Conservation (phyloP, 1,140 invertebrate species). For the Tachypleus tridentatus region DNA sequence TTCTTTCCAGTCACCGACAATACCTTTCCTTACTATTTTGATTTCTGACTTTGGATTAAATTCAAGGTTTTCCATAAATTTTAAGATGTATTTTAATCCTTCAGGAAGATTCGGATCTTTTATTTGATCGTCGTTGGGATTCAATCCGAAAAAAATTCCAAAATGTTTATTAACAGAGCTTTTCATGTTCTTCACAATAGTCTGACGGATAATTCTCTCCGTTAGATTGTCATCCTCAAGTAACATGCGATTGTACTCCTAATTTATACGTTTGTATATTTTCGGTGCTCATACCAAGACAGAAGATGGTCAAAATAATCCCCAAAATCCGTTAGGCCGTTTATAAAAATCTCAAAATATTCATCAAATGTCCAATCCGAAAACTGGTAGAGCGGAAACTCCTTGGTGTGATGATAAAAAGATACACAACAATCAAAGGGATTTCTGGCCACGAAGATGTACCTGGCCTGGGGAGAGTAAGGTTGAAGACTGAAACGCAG, state of each 20-base stretch:
- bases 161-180: background rate
- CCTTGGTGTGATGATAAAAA: slow-evolving; percentile 62
- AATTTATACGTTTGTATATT: slow-evolving; percentile 23
- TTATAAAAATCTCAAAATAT: slow-evolving; percentile 16
- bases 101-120: too few species aligned
- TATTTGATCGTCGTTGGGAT: too few species aligned
- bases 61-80: too few species aligned
- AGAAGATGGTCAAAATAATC: slow-evolving; percentile 28
- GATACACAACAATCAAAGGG: slow-evolving; percentile 75
- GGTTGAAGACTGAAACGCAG: too few species aligned
- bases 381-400: background rate
- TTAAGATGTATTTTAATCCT: too few species aligned
- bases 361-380: slow-evolving; percentile 16
- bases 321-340: slow-evolving; percentile 10
- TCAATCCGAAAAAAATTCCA: too few species aligned
- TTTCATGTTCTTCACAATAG: slow-evolving; percentile 15
- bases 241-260: slow-evolving; percentile 6
- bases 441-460: slow-evolving; percentile 61
- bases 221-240: slow-evolving; percentile 9
- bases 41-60: too few species aligned
- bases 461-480: too few species aligned
- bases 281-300: slow-evolving; percentile 17
- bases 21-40: too few species aligned
- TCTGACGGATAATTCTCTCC: slow-evolving; percentile 13
- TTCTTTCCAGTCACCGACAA: too few species aligned